Conservation (phyloP, 2,113 vertebrate species). For the Psittacula cyanocephala region DNA sequence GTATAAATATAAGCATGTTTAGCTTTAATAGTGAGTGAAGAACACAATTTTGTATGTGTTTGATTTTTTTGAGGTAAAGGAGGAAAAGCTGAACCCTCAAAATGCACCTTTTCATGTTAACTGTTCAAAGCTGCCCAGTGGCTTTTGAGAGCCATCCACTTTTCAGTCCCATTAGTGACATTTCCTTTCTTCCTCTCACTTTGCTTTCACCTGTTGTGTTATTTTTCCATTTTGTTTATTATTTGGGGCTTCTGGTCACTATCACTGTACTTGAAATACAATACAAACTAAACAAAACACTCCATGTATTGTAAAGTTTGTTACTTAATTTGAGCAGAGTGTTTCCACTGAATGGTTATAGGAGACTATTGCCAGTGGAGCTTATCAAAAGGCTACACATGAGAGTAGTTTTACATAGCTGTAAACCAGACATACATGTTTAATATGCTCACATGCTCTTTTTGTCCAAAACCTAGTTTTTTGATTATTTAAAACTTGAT, state of each 20-base stretch:
- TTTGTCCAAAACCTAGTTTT: neutral
- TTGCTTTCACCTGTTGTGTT: neutral
- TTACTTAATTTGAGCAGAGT: neutral
- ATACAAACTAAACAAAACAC: neutral
- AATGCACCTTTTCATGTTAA: neutral
- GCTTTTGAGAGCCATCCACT: neutral
- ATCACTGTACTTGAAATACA: neutral
- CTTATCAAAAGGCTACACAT: neutral
- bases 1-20: neutral
- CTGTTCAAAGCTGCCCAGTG: neutral
- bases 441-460: neutral
- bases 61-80: neutral
- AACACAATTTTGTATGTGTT: neutral
- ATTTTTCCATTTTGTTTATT: neutral
- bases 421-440: neutral
- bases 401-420: neutral
- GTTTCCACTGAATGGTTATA: neutral
- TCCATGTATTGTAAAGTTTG: neutral
- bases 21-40: neutral
- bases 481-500: neutral
- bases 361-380: neutral
- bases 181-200: neutral
- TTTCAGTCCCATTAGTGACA: neutral
- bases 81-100: neutral
- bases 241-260: neutral